phyloP scores from a whole-genome alignment of 2,888 invertebrate genomes.

The Urechis unicinctus region DNA sequence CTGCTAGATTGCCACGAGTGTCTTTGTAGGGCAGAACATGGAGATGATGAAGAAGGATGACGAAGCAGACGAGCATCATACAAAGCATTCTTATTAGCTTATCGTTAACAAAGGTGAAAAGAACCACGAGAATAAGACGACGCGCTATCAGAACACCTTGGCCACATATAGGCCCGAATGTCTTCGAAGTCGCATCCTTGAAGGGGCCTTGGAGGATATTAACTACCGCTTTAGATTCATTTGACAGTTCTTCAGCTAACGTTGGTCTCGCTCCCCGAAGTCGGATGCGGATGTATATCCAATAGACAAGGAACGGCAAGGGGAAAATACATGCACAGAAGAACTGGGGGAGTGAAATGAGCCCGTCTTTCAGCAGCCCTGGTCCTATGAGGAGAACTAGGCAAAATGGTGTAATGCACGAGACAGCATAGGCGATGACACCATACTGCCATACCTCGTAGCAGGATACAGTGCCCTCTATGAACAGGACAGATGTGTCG shows the following conservation, averaged over 20 bases:
- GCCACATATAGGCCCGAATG: conserved; percentile 20
- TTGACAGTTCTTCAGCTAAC: conserved; percentile 1
- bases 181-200: conserved; percentile 14
- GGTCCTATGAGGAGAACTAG: conserved; percentile 22
- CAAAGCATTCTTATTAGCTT: conserved; percentile 21
- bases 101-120: conserved; percentile 24
- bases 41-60: conserved; percentile 22
- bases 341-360: conserved; percentile 20
- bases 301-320: conserved; percentile 21
- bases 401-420: conserved; percentile 22
- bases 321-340: conserved; percentile 22
- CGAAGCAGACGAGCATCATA: conserved; percentile 22
- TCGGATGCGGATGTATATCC: conserved; percentile 16
- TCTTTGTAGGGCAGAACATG: conserved; percentile 24
- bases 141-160: conserved; percentile 21
- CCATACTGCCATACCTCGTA: conserved; percentile 23
- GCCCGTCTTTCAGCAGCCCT: conserved; percentile 19
- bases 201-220: conserved; percentile 24
- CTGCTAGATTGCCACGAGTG: conserved; percentile 21
- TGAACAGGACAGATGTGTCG: conserved; percentile 16
- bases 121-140: conserved; percentile 18
- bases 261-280: conserved; percentile 8
- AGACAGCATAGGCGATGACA: conserved; percentile 19
- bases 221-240: conserved; percentile 17
- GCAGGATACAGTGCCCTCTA: conserved; percentile 19